Evolutionary conservation across 1,140 invertebrate genomes (phyloP), one percentile per base, ranked within the genome.

Genomic region (Gryon sp.): DNA sequence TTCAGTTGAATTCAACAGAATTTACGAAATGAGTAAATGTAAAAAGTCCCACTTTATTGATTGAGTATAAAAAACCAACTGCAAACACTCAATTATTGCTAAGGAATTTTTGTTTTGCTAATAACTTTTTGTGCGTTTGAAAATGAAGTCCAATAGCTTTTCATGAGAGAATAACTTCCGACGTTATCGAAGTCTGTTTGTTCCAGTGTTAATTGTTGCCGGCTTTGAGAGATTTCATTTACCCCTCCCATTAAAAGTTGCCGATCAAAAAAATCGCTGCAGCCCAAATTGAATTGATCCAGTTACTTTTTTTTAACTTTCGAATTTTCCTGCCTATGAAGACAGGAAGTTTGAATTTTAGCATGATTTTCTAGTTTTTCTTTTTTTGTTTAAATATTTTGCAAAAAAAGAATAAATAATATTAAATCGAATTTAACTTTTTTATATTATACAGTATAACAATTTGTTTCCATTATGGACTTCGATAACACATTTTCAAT

Each of bases 181-280:
- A 62, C 20, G 36, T 30, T 38, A 66, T 66, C 48, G 50, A 55
- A 68, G 28, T 57, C 24, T 57, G 63, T 65, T 65, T 65, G 60
- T 46, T 36, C 20, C 48, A 30, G 3, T 36, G 40, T 55, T 53
- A 55, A 46, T 66, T 66, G 50, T 66, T 55, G 20, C 62, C 18
- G 30, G 14, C 40, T 34, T 8, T 11, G 7, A 24, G 22, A 28
- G 52, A 55, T 66, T 66, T 66, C 62, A 55, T 66, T 55, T 38
- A 32, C 28, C 22, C 11, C 11, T 66, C 45, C 48, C 46, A 55
- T 68, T 57, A 48, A 68, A 55, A 68, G 50, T 55, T 48, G 50
- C 41, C 50, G 30, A 68, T 68, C 41, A 57, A 45, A 68, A 52
- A 57, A 68, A 8, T 12, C 26, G 6, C 46, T 34, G n/a, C 41